A percentile compares a stretch with the other conserved stretches of the same genome.
These are phyloP conservation scores for Candoia aspera DNA, from an alignment of 2,113 vertebrate species.

Conservation along the genomic window DNA sequence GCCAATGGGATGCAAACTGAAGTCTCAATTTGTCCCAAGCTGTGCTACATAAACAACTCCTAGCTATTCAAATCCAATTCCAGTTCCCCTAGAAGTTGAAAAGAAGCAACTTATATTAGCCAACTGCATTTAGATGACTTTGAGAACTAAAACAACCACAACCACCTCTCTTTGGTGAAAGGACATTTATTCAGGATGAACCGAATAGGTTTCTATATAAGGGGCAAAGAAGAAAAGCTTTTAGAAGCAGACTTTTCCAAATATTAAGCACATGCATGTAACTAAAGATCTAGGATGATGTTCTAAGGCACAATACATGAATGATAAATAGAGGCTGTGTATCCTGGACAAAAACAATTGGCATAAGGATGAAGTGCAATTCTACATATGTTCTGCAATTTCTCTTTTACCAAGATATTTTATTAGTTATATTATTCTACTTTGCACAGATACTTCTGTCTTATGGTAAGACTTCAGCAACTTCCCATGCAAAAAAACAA, in stretches of 20 bases:
- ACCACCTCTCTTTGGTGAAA: background rate
- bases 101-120: slow-evolving; percentile 31
- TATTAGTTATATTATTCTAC: slow-evolving; percentile 62
- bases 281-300: background rate
- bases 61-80: background rate
- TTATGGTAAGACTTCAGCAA: background rate
- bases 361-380: slow-evolving; percentile 52
- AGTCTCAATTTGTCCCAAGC: background rate
- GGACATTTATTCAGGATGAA: slow-evolving; percentile 35
- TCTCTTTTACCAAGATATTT: slow-evolving; percentile 50
- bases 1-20: slow-evolving; percentile 7
- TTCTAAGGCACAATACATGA: slow-evolving; percentile 5
- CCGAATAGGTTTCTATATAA: slow-evolving; percentile 29
- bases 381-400: slow-evolving; percentile 46
- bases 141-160: slow-evolving; percentile 33
- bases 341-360: slow-evolving; percentile 44
- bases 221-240: slow-evolving; percentile 34
- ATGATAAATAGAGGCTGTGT: slow-evolving; percentile 6
- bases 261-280: background rate
- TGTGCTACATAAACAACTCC: background rate
- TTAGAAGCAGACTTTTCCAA: slow-evolving; percentile 36
- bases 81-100: slow-evolving; percentile 27
- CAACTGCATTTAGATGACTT: background rate
- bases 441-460: background rate
- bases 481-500: background rate